phyloP scores from a whole-genome alignment of 2,888 invertebrate genomes.

The Machimus rusticus region DNA sequence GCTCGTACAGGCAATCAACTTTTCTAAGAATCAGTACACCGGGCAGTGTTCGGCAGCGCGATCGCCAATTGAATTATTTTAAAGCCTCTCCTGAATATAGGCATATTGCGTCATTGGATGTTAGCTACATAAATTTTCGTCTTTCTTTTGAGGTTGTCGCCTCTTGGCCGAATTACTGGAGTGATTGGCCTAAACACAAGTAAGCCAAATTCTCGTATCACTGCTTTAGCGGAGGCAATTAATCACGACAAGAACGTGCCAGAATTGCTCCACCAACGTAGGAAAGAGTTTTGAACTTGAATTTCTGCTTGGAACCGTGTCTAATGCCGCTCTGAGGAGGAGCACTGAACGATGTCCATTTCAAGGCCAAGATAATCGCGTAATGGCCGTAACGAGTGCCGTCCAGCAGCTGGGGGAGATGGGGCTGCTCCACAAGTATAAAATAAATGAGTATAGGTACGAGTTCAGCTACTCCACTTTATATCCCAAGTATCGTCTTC shows the following conservation, averaged over 20 bases:
- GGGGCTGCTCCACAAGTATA: neutral
- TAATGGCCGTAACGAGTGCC: neutral
- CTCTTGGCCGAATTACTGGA: neutral
- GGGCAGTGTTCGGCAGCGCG: neutral
- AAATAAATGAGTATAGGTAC: neutral
- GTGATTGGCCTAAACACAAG: constrained; percentile 19
- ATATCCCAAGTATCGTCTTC: neutral
- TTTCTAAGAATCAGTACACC: neutral
- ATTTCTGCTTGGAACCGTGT: neutral
- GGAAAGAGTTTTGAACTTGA: constrained; percentile 22
- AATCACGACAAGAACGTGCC: neutral
- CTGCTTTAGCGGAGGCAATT: neutral
- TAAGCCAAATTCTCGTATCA: constrained; percentile 4
- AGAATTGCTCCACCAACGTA: neutral
- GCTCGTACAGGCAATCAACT: neutral
- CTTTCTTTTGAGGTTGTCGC: neutral
- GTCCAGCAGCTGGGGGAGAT: neutral
- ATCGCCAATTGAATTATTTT: neutral
- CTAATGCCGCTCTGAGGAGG: neutral
- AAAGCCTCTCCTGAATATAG: neutral
- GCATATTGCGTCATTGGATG: neutral
- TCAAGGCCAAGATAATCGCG: constrained; percentile 11
- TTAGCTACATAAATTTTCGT: neutral
- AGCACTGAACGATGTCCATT: constrained; percentile 18
- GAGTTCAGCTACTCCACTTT: neutral